These are phyloP conservation scores for Papilio elwesi DNA, from an alignment of 2,888 invertebrate genomes.

Conservation along the genomic window DNA sequence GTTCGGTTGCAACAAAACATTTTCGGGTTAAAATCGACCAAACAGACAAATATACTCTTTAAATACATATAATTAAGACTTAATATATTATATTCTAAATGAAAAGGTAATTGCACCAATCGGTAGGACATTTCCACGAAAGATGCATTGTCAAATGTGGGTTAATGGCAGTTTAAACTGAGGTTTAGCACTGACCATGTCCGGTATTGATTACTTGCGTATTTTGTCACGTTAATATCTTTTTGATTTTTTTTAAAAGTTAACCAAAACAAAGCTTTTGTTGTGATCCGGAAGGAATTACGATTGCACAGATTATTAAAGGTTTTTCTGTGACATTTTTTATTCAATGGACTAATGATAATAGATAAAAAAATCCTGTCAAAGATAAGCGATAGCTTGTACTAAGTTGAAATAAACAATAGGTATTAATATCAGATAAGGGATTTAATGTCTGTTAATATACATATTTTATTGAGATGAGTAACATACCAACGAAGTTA, in stretches of 20 bases:
- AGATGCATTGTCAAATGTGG: constrained; percentile 50
- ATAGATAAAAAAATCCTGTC: background rate
- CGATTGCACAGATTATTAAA: constrained; percentile 42
- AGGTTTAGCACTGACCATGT: constrained; percentile 57
- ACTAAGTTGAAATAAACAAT: too few species aligned
- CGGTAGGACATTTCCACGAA: constrained; percentile 49
- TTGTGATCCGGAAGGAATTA: constrained; percentile 68
- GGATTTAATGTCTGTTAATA: too few species aligned
- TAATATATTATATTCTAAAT: background rate
- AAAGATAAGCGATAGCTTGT: background rate
- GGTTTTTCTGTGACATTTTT: constrained; percentile 10
- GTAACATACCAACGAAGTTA: too few species aligned
- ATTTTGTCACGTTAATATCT: constrained; percentile 53
- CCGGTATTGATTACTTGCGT: constrained; percentile 78
- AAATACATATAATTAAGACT: background rate
- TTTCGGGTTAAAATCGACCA: background rate
- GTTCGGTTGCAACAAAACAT: constrained; percentile 31
- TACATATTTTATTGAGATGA: too few species aligned
- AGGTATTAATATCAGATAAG: too few species aligned
- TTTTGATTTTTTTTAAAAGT: constrained; percentile 54
- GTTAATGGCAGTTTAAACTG: constrained; percentile 50
- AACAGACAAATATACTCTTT: constrained; percentile 15
- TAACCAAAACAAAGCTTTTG: constrained; percentile 70
- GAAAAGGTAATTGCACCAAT: background rate
- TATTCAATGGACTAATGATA: background rate